These are phyloP conservation scores for Stichodactyla mertensii DNA, from an alignment of 64 coral and sea anemone genomes.

Conservation along the genomic window DNA sequence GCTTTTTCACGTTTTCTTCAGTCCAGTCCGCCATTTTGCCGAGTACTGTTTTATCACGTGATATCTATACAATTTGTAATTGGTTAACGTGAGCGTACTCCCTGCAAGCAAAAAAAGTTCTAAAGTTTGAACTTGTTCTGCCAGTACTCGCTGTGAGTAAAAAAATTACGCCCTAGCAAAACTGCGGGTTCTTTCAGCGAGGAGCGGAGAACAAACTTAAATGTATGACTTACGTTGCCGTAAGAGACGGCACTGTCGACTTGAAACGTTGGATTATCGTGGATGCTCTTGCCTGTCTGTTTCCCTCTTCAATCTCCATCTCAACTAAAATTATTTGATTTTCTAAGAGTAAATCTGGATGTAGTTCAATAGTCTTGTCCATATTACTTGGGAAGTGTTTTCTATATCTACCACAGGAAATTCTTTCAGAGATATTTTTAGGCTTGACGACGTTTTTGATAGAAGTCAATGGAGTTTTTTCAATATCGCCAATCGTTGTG, in stretches of 20 bases:
- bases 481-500: neutral
- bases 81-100: too few species aligned
- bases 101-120: too few species aligned
- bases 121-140: too few species aligned
- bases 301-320: conserved; percentile 16
- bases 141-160: too few species aligned
- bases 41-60: too few species aligned
- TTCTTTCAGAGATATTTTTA: neutral
- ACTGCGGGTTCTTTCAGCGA: too few species aligned
- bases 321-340: conserved; percentile 8
- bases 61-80: too few species aligned
- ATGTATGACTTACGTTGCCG: neutral
- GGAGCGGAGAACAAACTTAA: too few species aligned
- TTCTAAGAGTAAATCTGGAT: neutral
- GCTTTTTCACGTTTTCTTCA: too few species aligned
- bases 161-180: too few species aligned
- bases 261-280: conserved; percentile 15
- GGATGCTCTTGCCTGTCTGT: neutral
- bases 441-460: neutral
- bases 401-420: conserved; percentile 2
- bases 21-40: too few species aligned
- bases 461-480: neutral
- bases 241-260: neutral
- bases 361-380: neutral
- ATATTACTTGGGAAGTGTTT: neutral